Evolutionary conservation across 2,888 invertebrate genomes (phyloP).

Genomic region (Agrotis puta): DNA sequence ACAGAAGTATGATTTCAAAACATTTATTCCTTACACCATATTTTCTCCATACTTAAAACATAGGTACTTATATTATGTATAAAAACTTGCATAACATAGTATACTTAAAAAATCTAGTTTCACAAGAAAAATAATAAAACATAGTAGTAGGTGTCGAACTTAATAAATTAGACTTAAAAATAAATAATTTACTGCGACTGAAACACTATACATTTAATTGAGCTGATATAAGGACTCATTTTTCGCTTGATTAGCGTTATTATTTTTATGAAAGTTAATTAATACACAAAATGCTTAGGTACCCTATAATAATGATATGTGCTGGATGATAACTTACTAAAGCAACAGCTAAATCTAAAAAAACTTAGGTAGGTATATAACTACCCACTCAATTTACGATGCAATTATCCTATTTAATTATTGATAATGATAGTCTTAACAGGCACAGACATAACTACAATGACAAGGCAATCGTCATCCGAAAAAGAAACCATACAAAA

Average conservation of each 20-base stretch:
- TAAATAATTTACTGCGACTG: constrained; percentile 35
- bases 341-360: neutral
- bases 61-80: constrained; percentile 31
- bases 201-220: constrained; percentile 39
- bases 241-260: constrained; percentile 29
- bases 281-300: neutral
- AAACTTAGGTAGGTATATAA: neutral
- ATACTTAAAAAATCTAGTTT: constrained; percentile 22
- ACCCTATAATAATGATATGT: constrained; percentile 11
- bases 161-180: constrained; percentile 29
- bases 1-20: constrained; percentile 14
- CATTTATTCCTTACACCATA: constrained; percentile 48
- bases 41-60: constrained; percentile 20
- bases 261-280: neutral
- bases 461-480: neutral
- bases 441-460: neutral
- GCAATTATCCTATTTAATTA: neutral
- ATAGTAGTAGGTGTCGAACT: neutral
- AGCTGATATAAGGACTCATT: constrained; percentile 30
- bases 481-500: neutral
- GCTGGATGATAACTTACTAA: neutral
- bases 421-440: neutral
- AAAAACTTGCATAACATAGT: constrained; percentile 7
- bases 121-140: constrained; percentile 9
- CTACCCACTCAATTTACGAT: neutral